Evolutionary conservation across 2,888 invertebrate genomes (phyloP).

Genomic region (Lacanobia wlatinum): DNA sequence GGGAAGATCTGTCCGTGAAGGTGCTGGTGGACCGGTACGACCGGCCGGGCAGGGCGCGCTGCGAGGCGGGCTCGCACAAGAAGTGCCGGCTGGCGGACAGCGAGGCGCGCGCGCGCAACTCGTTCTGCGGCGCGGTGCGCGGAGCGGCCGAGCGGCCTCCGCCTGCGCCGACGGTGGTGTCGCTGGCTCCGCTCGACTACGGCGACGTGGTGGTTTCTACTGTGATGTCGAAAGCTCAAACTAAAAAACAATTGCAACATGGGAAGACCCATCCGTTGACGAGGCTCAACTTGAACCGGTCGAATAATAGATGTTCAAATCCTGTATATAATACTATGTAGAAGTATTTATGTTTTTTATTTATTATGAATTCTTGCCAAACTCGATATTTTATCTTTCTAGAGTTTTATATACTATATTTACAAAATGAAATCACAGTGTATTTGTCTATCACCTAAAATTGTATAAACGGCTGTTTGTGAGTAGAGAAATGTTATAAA

Average conservation of each 20-base stretch:
- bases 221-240: constrained; percentile 93
- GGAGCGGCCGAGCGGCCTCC: constrained; percentile 80
- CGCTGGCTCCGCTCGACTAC: constrained; percentile 86
- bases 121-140: constrained; percentile 74
- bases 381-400: constrained; percentile 90
- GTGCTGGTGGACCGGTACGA: constrained; percentile 95
- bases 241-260: constrained; percentile 96
- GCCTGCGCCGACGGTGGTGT: constrained; percentile 81
- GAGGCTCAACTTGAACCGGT: constrained; percentile 95
- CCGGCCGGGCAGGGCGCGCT: constrained; percentile 73
- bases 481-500: constrained; percentile 86
- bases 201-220: constrained; percentile 92
- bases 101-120: constrained; percentile 71
- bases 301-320: constrained; percentile 93
- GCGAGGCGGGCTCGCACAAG: constrained; percentile 69
- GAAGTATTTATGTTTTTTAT: constrained; percentile 89
- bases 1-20: constrained; percentile 93
- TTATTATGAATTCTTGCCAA: constrained; percentile 91
- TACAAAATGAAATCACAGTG: constrained; percentile 89
- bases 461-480: constrained; percentile 89
- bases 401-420: constrained; percentile 90
- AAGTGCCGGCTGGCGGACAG: constrained; percentile 65
- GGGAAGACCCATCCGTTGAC: constrained; percentile 98
- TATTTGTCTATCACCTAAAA: constrained; percentile 88
- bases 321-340: constrained; percentile 97